These are phyloP conservation scores for Dynastes tityus DNA, from an alignment of 2,888 invertebrate species.

Conservation along the genomic window DNA sequence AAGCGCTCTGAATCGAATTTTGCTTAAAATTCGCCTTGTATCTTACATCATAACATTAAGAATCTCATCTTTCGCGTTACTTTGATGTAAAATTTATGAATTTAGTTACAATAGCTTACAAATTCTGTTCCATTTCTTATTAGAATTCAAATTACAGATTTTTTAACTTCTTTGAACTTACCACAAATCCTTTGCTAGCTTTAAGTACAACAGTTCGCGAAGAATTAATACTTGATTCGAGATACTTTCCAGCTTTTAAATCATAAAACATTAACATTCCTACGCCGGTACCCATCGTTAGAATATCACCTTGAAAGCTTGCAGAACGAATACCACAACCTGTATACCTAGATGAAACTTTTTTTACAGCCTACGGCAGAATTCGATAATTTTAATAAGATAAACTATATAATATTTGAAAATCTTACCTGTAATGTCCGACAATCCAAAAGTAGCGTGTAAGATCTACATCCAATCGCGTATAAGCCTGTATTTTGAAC, in stretches of 20 bases:
- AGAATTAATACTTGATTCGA: slow-evolving; percentile 92
- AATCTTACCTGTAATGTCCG: slow-evolving; percentile 82
- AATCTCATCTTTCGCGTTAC: too few species aligned
- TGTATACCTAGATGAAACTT: slow-evolving; percentile 88
- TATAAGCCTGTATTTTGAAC: slow-evolving; percentile 90
- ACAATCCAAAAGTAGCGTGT: slow-evolving; percentile 91
- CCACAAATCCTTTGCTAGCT: slow-evolving; percentile 92
- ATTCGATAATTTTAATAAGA: neutral
- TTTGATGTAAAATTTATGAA: too few species aligned
- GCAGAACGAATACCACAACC: slow-evolving; percentile 95
- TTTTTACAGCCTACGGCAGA: slow-evolving; percentile 77
- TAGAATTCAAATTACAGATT: too few species aligned
- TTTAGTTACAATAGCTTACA: too few species aligned
- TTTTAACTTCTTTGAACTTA: slow-evolving; percentile 70
- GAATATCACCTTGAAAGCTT: slow-evolving; percentile 89
- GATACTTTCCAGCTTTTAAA: slow-evolving; percentile 90
- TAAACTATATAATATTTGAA: neutral
- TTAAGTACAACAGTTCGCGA: slow-evolving; percentile 90
- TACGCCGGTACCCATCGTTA: slow-evolving; percentile 94
- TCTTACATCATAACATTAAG: too few species aligned
- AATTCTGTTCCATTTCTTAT: too few species aligned
- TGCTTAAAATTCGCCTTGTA: too few species aligned
- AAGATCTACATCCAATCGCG: slow-evolving; percentile 95
- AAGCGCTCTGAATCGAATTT: too few species aligned
- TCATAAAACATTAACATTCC: slow-evolving; percentile 96